Conservation (phyloP, 2,888 invertebrate species). For the Cinara cedri region DNA sequence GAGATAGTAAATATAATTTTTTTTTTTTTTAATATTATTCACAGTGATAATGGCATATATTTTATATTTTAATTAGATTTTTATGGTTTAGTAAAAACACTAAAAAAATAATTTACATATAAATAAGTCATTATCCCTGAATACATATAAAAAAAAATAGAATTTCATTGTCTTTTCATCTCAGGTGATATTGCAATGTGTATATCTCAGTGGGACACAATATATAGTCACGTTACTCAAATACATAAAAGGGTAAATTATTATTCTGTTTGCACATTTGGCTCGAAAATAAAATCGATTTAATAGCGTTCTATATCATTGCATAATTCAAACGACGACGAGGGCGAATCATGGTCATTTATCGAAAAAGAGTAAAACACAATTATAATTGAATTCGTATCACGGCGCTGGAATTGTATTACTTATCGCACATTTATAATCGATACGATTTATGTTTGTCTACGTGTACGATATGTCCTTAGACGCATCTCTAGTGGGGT, state of each 20-base stretch:
- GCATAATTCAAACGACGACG: constrained; percentile 46
- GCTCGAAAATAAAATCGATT: constrained; percentile 34
- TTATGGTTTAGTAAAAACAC: too few relatives aligned
- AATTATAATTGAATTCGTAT: constrained; percentile 35
- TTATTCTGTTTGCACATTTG: constrained; percentile 28
- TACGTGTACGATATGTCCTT: constrained; percentile 53
- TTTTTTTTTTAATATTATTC: too few relatives aligned
- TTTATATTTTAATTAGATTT: too few relatives aligned
- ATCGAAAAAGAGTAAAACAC: neutral
- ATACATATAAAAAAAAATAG: neutral
- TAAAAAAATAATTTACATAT: too few relatives aligned
- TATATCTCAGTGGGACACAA: too few relatives aligned
- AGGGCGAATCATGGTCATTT: constrained; percentile 38
- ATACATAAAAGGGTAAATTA: constrained; percentile 18
- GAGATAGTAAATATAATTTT: too few relatives aligned
- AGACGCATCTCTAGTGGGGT: constrained; percentile 30
- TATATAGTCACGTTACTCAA: too few relatives aligned
- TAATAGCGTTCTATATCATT: constrained; percentile 49
- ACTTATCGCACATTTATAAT: too few relatives aligned
- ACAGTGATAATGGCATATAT: too few relatives aligned
- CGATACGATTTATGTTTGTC: constrained; percentile 40
- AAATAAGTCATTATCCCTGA: neutral
- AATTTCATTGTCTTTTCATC: too few relatives aligned
- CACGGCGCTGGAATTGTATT: constrained; percentile 32
- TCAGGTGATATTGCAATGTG: neutral